Percentiles rank a stretch among this genome's conserved stretches.
These are phyloP conservation scores for Drosophila nigromelanica DNA, from an alignment of 1,140 invertebrate species.

Conservation along the genomic window DNA sequence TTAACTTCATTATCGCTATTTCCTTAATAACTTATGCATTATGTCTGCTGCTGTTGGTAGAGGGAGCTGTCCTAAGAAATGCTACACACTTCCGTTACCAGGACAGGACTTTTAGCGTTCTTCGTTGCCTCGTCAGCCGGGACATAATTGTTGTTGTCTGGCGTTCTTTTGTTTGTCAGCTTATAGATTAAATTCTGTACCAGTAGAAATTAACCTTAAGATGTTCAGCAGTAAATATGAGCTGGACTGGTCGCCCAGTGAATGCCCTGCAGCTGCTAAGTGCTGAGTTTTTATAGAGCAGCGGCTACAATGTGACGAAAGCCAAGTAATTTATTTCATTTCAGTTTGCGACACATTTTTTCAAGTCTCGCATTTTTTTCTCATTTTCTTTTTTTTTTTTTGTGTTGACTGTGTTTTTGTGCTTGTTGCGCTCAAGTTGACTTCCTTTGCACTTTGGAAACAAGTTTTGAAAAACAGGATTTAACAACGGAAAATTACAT, in stretches of 20 bases:
- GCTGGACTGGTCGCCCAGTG: slow-evolving; percentile 4
- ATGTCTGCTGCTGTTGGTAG: slow-evolving; percentile 15
- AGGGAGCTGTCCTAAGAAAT: slow-evolving; percentile 20
- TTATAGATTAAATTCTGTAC: slow-evolving; percentile 35
- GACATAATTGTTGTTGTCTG: slow-evolving; percentile 35
- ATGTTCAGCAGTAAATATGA: slow-evolving; percentile 3
- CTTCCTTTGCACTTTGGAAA: slow-evolving; percentile 76
- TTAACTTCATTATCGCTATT: slow-evolving; percentile 36
- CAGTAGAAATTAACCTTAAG: slow-evolving; percentile 15
- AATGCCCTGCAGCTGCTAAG: slow-evolving; percentile 26
- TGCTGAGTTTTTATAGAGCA: slow-evolving; percentile 1
- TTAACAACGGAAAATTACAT: slow-evolving; percentile 82
- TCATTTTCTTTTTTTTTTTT: slow-evolving; percentile 31
- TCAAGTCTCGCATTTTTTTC: slow-evolving; percentile 10
- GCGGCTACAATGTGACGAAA: slow-evolving; percentile 32
- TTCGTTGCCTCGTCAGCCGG: background rate
- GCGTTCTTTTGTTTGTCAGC: slow-evolving; percentile 40
- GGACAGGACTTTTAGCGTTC: slow-evolving; percentile 17
- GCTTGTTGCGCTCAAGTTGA: slow-evolving; percentile 73
- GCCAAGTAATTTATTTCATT: slow-evolving; percentile 64
- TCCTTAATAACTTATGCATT: slow-evolving; percentile 45
- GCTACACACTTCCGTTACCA: slow-evolving; percentile 34
- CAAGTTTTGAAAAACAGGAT: slow-evolving; percentile 81
- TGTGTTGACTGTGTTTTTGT: slow-evolving; percentile 33
- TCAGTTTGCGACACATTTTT: slow-evolving; percentile 31